Evolutionary conservation across 2,888 invertebrate species (phyloP), one percentile per base, ranked within the genome.

Genomic region (Chloromyia formosa): DNA sequence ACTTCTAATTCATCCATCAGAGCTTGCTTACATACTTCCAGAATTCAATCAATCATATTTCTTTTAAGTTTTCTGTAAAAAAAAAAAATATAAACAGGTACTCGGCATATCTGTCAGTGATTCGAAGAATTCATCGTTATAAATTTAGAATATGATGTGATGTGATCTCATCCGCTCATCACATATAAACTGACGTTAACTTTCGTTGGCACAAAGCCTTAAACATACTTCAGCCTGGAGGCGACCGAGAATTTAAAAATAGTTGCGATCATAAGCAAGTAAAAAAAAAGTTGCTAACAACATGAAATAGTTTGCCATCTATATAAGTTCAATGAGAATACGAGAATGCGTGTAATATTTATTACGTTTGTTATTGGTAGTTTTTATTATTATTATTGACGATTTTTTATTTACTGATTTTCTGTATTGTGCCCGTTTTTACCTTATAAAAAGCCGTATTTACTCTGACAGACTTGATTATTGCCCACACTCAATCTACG

Each of bases 301-400:
- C 27, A 35, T 35, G 27, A 7, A 4, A 35, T 35, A 7, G 27
- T 7, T 35, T 2, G 27, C 49, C 49, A 49, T 49, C 16, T 49
- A n/a, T 49, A 49, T 49, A 49, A 49, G 49, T n/a, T 49, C 49
- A 49, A 49, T 49, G 49, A 49, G 49, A 49, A 49, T 49, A 49
- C 27, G 7, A 35, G 3, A 35, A 35, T 35, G 7, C 7, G 27
- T 35, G 7, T 35, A 35, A 35, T 49, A 49, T 49, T 49, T 49
- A 49, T 49, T 12, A 49, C 16, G 16, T 49, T 12, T 3, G 49
- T 12, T 49, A 49, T n/a, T 12, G 49, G 49, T 49, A 49, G n/a
- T 49, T 49, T 49, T 49, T 49, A 49, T 49, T 49, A 35, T 7
- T 49, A 12, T 49, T n/a, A 49, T n/a, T 49, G 49, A 49, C 3